Percentiles rank a stretch among this genome's conserved stretches.
phyloP scores from a whole-genome alignment of 1,140 invertebrate species.

The Monochamus saltuarius region DNA sequence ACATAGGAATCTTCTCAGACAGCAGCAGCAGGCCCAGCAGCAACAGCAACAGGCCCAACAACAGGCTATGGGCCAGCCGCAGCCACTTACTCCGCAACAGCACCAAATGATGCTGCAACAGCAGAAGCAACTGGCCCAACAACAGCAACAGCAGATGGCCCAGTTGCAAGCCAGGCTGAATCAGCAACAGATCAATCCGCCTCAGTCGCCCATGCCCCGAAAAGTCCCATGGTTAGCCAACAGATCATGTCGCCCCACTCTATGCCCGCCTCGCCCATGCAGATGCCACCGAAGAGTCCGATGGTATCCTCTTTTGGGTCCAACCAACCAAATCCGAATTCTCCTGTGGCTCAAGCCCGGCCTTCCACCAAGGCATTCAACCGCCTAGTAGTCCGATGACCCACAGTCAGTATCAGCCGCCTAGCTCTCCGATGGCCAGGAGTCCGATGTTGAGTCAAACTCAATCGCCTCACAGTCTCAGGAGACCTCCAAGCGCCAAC shows the following conservation, averaged over 20 bases:
- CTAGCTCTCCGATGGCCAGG: conserved; percentile 58
- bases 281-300: conserved; percentile 48
- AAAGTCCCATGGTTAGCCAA: conserved; percentile 49
- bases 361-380: conserved; percentile 57
- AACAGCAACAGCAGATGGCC: conserved; percentile 60
- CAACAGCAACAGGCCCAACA: conserved; percentile 55
- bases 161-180: conserved; percentile 54
- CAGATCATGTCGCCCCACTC: conserved; percentile 59
- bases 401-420: conserved; percentile 55
- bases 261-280: conserved; percentile 54
- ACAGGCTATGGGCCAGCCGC: conserved; percentile 54
- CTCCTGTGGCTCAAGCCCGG: conserved; percentile 66
- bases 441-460: conserved; percentile 54
- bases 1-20: conserved; percentile 52
- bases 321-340: conserved; percentile 61
- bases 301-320: conserved; percentile 42
- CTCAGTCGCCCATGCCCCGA: conserved; percentile 58
- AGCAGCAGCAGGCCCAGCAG: conserved; percentile 35
- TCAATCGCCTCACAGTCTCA: conserved; percentile 59
- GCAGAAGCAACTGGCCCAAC: conserved; percentile 58
- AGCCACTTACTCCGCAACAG: conserved; percentile 55
- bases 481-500: conserved; percentile 55
- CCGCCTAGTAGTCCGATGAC: conserved; percentile 59
- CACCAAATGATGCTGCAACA: conserved; percentile 56
- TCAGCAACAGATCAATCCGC: conserved; percentile 53